Base-by-base conservation (phyloP, 2,113 vertebrate species). In the Otolemur garnettii region DNA sequence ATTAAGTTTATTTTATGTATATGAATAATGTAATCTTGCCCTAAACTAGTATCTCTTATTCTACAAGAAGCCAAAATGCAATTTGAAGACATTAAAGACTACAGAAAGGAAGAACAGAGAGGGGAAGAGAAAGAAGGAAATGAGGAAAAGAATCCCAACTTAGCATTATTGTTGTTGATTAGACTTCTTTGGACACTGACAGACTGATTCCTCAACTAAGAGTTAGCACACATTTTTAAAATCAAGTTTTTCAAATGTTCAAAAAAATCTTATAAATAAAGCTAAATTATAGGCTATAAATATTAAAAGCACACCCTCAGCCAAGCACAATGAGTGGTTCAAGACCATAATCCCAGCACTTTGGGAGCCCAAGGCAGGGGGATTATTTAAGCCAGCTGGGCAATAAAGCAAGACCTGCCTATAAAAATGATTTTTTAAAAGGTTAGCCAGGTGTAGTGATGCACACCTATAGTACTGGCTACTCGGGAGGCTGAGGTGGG, bases 231-330 rank as follows among this genome's bases (percentile, higher is more conserved):
- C 2, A 83, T 86, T 50, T 50, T 50, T 50, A 50, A 50, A 50
- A 50, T 50, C 45, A 50, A 50, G 35, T 66, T 97, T 98, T 96
- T 88, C 94, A 84, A 88, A 96, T 4, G 11, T 72, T 53, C 78
- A 88, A 83, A 87, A 75, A 81, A 78, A 82, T 95, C 33, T 79
- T 86, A 86, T 21, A 93, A 94, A 95, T 92, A 1, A 28, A 96
- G 87, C 62, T 91, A 91, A 95, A 87, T 59, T 85, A 55, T 1
- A 18, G 64, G 28, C 64, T 85, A 69, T n/a, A 22, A 94, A 77
- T 77, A 90, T 75, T 91, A 91, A 71, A 81, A 92, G 83, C 10
- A 97, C 74, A 11, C 7, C 88, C 62, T 64, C 62, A 28, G 62
- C 62, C 62, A 64, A 10, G 4, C 12, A 11, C 26, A 64, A 24